phyloP scores from a whole-genome alignment of 2,113 vertebrate species.

The Dicentrarchus labrax region DNA sequence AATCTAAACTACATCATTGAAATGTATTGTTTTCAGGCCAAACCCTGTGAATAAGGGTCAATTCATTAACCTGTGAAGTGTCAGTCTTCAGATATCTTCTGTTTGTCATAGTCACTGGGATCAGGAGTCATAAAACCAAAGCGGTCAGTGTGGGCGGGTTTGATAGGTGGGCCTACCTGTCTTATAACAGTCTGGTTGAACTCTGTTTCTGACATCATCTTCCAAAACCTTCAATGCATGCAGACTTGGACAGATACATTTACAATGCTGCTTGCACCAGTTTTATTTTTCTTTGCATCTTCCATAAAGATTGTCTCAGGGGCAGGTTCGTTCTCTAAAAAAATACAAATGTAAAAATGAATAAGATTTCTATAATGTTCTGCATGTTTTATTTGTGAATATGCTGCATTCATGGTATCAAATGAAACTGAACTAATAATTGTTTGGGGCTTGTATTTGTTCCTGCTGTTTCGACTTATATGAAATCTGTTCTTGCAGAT shows the following conservation, averaged over 20 bases:
- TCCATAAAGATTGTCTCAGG: conserved; percentile 28
- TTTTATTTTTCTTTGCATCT: conserved; percentile 44
- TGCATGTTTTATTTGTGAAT: background rate
- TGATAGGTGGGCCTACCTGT: conserved; percentile 7
- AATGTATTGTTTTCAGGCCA: background rate
- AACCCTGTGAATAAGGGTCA: background rate
- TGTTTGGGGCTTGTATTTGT: background rate
- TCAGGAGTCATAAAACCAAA: conserved; percentile 44
- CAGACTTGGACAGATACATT: background rate
- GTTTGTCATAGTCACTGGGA: background rate
- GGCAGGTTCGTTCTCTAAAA: conserved; percentile 42
- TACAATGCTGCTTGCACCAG: conserved; percentile 29
- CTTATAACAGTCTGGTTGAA: background rate
- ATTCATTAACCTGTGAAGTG: conserved; percentile 6
- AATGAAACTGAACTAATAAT: background rate
- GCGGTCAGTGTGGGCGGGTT: background rate
- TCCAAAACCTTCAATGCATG: background rate
- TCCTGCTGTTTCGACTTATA: background rate
- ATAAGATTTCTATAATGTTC: too few species aligned
- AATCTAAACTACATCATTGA: background rate
- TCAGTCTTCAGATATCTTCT: background rate
- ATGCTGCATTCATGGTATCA: too few species aligned
- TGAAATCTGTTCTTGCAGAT: conserved; percentile 48
- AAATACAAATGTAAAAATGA: too few species aligned
- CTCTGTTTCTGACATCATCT: conserved; percentile 13